phyloP scores from a whole-genome alignment of 2,888 invertebrate species.

The Cryptosula pallasiana region DNA sequence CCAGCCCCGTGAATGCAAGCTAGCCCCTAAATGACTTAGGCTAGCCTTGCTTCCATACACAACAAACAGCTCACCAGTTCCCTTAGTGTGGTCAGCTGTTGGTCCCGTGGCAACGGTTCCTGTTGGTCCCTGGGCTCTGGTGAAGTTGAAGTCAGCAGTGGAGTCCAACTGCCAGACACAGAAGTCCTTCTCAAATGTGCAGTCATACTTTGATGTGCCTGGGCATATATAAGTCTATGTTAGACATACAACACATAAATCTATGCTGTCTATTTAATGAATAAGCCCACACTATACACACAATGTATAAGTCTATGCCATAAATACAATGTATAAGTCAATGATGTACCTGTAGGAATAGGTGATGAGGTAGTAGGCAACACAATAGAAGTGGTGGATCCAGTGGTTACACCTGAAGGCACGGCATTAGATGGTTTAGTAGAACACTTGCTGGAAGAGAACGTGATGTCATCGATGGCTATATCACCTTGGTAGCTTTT shows the following conservation, averaged over 20 bases:
- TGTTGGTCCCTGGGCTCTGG: conserved; percentile 25
- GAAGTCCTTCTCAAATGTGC: conserved; percentile 42
- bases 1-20: too few relatives aligned
- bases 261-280: too few relatives aligned
- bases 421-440: background rate
- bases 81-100: conserved; percentile 24
- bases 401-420: background rate
- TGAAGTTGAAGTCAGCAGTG: conserved; percentile 27
- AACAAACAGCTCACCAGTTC: conserved; percentile 24
- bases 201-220: conserved; percentile 31
- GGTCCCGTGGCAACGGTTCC: conserved; percentile 24
- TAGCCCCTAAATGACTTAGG: too few relatives aligned
- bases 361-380: conserved; percentile 28
- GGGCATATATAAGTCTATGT: too few relatives aligned
- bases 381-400: conserved; percentile 9
- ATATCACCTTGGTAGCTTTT: conserved; percentile 27
- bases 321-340: too few relatives aligned
- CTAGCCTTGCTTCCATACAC: too few relatives aligned
- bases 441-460: conserved; percentile 25
- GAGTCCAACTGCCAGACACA: conserved; percentile 40
- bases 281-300: too few relatives aligned
- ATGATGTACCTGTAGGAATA: background rate
- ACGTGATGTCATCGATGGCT: conserved; percentile 28
- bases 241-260: too few relatives aligned
- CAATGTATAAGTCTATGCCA: too few relatives aligned